These are phyloP conservation scores for Propsilocerus akamusi DNA, from an alignment of 1,140 invertebrate genomes.

Conservation along the genomic window DNA sequence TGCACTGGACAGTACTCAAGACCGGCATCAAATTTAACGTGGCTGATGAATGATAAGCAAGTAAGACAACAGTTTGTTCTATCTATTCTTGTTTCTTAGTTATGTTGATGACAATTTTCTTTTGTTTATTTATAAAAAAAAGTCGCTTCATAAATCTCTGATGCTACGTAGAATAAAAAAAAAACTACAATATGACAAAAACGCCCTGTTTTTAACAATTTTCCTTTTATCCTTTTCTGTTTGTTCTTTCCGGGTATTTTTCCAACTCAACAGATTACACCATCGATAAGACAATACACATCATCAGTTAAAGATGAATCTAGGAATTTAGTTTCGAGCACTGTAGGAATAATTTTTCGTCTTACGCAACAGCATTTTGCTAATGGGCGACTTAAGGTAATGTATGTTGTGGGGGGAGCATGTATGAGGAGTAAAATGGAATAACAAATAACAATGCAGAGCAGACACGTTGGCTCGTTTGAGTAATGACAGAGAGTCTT, in stretches of 20 bases:
- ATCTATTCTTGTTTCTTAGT: too few species aligned
- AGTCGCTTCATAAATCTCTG: too few species aligned
- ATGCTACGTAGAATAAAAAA: too few species aligned
- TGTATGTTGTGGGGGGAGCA: too few species aligned
- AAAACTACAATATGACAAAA: too few species aligned
- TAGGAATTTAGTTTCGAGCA: neutral
- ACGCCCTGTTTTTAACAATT: too few species aligned
- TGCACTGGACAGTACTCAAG: neutral
- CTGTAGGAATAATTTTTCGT: neutral
- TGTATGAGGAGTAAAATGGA: too few species aligned
- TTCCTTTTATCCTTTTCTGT: neutral
- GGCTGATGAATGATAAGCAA: neutral
- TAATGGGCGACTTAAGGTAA: neutral
- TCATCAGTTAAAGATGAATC: neutral
- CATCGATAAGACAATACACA: slow-evolving; percentile 3
- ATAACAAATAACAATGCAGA: too few species aligned
- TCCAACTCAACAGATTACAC: neutral
- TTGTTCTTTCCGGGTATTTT: neutral
- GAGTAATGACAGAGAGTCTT: too few species aligned
- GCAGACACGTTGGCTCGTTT: too few species aligned
- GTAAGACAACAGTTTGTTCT: too few species aligned
- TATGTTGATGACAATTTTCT: neutral
- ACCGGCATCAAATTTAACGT: neutral
- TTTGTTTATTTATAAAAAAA: too few species aligned
- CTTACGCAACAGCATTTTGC: neutral